Percentiles rank a stretch among this genome's conserved stretches.
phyloP scores from a whole-genome alignment of 2,113 vertebrate genomes.

The Rhabdomys dilectus region DNA sequence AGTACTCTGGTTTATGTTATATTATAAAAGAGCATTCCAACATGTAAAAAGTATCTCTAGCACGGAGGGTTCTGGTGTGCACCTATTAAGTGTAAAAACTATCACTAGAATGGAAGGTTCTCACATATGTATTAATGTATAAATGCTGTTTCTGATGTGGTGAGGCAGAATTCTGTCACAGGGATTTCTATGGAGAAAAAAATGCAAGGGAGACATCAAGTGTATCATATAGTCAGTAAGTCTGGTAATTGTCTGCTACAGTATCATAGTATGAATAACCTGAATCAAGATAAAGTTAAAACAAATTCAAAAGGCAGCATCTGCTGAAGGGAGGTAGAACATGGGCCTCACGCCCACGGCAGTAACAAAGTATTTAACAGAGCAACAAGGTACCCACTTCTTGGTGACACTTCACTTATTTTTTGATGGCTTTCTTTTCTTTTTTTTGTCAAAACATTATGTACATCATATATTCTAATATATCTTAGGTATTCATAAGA shows the following conservation, averaged over 20 bases:
- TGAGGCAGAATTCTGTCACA: not conserved
- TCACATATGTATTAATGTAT: not conserved
- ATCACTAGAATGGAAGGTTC: not conserved
- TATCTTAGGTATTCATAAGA: not conserved
- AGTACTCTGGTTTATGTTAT: constrained; percentile 19
- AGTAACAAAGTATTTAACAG: not conserved
- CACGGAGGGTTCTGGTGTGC: not conserved
- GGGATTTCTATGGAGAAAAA: constrained; percentile 18
- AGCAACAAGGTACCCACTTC: not conserved
- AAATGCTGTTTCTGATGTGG: not conserved
- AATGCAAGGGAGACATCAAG: not conserved
- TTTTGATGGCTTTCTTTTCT: not conserved
- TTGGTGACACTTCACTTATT: constrained; percentile 27
- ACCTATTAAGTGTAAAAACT: not conserved
- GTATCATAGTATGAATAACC: constrained; percentile 20
- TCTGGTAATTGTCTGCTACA: not conserved
- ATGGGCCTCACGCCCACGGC: too few relatives aligned
- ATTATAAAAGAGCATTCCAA: not conserved
- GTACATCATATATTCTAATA: not conserved
- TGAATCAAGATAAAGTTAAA: not conserved
- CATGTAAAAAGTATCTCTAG: not conserved
- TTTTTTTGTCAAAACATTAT: constrained; percentile 8
- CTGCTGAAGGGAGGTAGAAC: not conserved
- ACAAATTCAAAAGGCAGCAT: not conserved
- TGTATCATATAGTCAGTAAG: not conserved